These are phyloP conservation scores for Drosophila carrolli DNA, from an alignment of 1,140 invertebrate genomes.

Conservation along the genomic window DNA sequence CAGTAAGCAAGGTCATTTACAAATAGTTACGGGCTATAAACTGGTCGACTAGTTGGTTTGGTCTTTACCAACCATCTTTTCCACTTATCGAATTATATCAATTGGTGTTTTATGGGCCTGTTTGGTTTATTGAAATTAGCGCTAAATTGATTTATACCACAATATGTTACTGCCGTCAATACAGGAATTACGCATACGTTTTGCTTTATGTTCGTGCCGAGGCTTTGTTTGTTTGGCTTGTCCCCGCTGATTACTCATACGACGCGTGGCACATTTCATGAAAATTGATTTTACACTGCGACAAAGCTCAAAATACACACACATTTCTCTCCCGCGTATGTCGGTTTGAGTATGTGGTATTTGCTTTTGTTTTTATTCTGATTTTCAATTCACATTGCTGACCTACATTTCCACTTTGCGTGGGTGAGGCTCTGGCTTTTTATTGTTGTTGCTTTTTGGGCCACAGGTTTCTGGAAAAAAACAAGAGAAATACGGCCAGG, in stretches of 20 bases:
- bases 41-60: neutral
- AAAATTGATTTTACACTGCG: conserved; percentile 81
- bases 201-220: conserved; percentile 16
- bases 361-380: conserved; percentile 56
- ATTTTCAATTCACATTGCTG: conserved; percentile 75
- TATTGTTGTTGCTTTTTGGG: conserved; percentile 18
- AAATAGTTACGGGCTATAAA: conserved; percentile 7
- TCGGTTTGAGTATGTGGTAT: conserved; percentile 30
- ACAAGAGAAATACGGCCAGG: conserved; percentile 33
- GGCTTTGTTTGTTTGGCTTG: conserved; percentile 56
- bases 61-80: conserved; percentile 13
- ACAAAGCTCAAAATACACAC: conserved; percentile 52
- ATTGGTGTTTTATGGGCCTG: conserved; percentile 37
- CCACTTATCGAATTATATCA: conserved; percentile 28
- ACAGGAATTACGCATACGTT: conserved; percentile 33
- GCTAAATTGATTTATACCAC: conserved; percentile 76
- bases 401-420: conserved; percentile 64
- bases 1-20: conserved; percentile 1
- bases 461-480: conserved; percentile 43
- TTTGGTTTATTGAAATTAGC: conserved; percentile 74
- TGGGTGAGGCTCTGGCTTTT: conserved; percentile 32
- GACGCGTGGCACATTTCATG: conserved; percentile 73
- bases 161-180: conserved; percentile 60
- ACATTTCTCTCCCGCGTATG: conserved; percentile 8
- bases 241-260: conserved; percentile 74